Conservation (phyloP, 1,140 invertebrate genomes). For the Copidosoma floridanum region DNA sequence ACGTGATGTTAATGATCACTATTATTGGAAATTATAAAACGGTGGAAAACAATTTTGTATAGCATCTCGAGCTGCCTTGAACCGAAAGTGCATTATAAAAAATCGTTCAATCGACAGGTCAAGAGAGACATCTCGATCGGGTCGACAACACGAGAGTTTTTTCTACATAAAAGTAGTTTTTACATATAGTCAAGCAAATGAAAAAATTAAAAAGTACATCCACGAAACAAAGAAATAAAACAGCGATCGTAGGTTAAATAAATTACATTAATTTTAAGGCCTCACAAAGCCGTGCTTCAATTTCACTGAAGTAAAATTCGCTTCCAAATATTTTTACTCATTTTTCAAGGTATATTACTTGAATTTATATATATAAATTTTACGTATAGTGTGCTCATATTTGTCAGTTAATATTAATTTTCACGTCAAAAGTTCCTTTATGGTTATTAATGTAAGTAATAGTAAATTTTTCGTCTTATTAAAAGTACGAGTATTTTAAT, state of each 20-base stretch:
- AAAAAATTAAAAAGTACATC: conserved; percentile 12
- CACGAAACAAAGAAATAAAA: background rate
- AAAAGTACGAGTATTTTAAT: too few relatives aligned
- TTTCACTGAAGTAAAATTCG: background rate
- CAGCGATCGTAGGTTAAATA: background rate
- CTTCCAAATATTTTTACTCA: too few relatives aligned
- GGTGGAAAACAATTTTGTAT: conserved; percentile 49
- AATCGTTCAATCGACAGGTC: conserved; percentile 37
- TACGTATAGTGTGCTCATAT: too few relatives aligned
- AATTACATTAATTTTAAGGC: too few relatives aligned
- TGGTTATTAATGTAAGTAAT: too few relatives aligned
- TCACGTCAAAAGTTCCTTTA: too few relatives aligned
- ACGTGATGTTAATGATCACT: conserved; percentile 16
- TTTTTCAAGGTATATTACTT: too few relatives aligned
- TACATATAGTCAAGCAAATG: conserved; percentile 32
- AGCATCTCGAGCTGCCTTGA: conserved; percentile 56
- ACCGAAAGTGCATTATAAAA: conserved; percentile 57
- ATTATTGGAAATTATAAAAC: conserved; percentile 15
- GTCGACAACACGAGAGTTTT: conserved; percentile 38
- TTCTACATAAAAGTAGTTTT: conserved; percentile 46
- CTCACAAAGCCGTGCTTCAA: conserved; percentile 8
- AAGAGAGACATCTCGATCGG: conserved; percentile 30
- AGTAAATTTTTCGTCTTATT: too few relatives aligned
- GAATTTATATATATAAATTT: too few relatives aligned
- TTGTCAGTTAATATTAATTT: too few relatives aligned